These are phyloP conservation scores for Thamnophis sirtalis DNA, from an alignment of 2,113 vertebrate genomes.

Conservation along the genomic window DNA sequence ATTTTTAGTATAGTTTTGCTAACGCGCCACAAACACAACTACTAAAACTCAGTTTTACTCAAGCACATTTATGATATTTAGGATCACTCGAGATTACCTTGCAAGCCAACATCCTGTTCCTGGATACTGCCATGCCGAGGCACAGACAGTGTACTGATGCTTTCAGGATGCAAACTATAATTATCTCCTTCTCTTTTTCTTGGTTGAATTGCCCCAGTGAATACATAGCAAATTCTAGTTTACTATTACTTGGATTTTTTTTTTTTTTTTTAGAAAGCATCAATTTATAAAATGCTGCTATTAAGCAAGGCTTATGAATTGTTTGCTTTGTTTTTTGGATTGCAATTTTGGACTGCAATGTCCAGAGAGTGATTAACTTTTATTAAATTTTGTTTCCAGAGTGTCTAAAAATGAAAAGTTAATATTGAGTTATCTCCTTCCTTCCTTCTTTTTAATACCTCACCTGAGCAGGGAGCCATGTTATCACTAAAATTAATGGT, in stretches of 20 bases:
- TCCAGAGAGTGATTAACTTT: neutral
- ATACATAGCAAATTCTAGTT: neutral
- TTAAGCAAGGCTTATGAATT: neutral
- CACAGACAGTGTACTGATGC: neutral
- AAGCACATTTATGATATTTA: neutral
- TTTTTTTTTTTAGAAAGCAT: neutral
- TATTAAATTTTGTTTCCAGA: slow-evolving; percentile 26
- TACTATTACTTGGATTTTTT: neutral
- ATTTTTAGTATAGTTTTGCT: neutral
- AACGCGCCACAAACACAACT: neutral
- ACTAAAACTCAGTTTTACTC: neutral
- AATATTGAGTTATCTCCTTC: neutral
- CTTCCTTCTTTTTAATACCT: slow-evolving; percentile 17
- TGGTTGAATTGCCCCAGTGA: neutral
- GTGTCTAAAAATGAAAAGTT: slow-evolving; percentile 33
- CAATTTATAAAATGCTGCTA: neutral
- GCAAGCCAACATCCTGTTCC: neutral
- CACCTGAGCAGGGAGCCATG: slow-evolving; percentile 12
- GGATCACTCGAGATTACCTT: neutral
- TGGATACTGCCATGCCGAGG: neutral
- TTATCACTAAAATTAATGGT: slow-evolving; percentile 47
- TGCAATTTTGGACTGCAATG: neutral
- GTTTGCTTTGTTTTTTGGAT: neutral
- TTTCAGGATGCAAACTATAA: neutral
- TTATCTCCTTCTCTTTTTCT: neutral